Percentiles rank a stretch among this genome's conserved stretches.
Evolutionary conservation across 2,888 invertebrate genomes (phyloP).

Genomic region (Nymphalis urticae): DNA sequence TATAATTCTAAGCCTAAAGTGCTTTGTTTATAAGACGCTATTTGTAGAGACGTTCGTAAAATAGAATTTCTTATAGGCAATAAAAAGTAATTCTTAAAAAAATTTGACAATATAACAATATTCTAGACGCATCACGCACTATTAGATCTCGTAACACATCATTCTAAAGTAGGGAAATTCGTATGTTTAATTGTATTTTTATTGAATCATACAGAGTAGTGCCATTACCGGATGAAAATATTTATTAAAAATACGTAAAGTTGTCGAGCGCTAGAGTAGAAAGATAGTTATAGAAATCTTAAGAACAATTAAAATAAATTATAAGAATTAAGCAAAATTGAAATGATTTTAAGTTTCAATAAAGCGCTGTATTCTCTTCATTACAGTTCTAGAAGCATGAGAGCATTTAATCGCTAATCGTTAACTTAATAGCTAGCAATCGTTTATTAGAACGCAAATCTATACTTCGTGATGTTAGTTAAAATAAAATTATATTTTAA

Average conservation of each 20-base stretch:
- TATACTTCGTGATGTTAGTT: too few relatives aligned
- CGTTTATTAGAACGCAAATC: not conserved
- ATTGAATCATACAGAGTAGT: not conserved
- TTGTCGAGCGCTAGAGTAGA: slow-evolving; percentile 25
- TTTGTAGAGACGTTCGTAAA: slow-evolving; percentile 24
- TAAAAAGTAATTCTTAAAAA: slow-evolving; percentile 27
- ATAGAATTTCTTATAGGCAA: slow-evolving; percentile 43
- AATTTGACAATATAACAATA: slow-evolving; percentile 25
- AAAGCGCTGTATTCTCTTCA: not conserved
- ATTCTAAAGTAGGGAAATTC: not conserved
- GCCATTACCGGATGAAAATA: not conserved
- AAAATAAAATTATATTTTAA: too few relatives aligned
- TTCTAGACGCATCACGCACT: slow-evolving; percentile 19
- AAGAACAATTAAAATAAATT: slow-evolving; percentile 1
- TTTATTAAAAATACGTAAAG: slow-evolving; percentile 3
- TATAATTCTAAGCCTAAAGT: slow-evolving; percentile 19
- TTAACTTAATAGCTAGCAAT: slow-evolving; percentile 1
- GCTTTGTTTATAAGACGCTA: slow-evolving; percentile 36
- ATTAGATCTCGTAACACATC: slow-evolving; percentile 9
- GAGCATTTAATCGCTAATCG: not conserved
- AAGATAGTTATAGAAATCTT: slow-evolving; percentile 7
- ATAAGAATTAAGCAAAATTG: not conserved
- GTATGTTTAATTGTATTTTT: not conserved
- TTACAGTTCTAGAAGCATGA: not conserved
- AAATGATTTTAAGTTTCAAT: not conserved